Base-by-base conservation (phyloP, 1,140 invertebrate genomes). In the Xylocopa sonorina region DNA sequence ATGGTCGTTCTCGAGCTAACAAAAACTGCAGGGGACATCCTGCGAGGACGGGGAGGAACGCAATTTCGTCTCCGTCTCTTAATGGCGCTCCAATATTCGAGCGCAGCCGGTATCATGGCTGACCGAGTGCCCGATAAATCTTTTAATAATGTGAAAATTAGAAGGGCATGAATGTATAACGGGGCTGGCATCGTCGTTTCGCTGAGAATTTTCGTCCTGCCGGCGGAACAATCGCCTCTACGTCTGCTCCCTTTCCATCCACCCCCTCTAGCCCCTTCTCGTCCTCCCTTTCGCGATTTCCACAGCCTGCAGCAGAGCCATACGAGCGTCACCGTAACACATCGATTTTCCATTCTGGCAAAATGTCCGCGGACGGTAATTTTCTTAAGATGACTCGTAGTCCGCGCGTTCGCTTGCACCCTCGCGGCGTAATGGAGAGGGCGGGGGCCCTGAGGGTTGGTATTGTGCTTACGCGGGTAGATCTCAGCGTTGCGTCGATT, bases 341-440 rank as follows among this genome's bases (percentile, higher is more conserved):
- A 89, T 89, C 86, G 87, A 89, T 88, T 87, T 87, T 84, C 80
- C 78, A 86, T 80, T 87, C 83, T 81, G 74, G 84, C 82, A 83
- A 74, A 86, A 80, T 75, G 78, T 85, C 60, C 81, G 58, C 78
- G 51, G 43, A 80, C 82, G 83, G 78, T 86, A 87, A 86, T 85
- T 84, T 87, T 87, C 86, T 80, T 74, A 72, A 85, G 72, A 87
- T 87, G 83, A 87, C 83, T 85, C 83, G 60, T 63, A 76, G 64
- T 64, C n/a, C n/a, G n/a, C 74, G n/a, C 74, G 38, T 74, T 51
- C 58, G n/a, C n/a, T n/a, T 41, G 58, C 24, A 2, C 4, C 27
- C 0, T 10, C 9, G n/a, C n/a, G n/a, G n/a, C n/a, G n/a, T n/a
- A n/a, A n/a, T n/a, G n/a, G n/a, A n/a, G n/a, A n/a, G n/a, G n/a